These are phyloP conservation scores for Agapostemon virescens DNA, from an alignment of 2,888 invertebrate species.

Conservation along the genomic window DNA sequence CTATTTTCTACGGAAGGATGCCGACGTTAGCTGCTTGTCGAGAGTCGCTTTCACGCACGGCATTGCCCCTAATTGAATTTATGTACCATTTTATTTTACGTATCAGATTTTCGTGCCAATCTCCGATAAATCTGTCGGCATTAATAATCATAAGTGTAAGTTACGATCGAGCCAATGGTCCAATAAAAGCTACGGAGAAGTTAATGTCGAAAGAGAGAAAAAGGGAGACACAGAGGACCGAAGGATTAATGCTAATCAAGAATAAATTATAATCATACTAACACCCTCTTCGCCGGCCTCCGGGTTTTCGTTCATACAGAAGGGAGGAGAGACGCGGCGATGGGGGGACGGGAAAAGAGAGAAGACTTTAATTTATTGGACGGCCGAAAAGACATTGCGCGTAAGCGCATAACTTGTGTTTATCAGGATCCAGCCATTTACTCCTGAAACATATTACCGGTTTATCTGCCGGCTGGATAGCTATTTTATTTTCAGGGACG, in stretches of 20 bases:
- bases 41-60: conserved; percentile 44
- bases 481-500: conserved; percentile 69
- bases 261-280: conserved; percentile 77
- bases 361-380: conserved; percentile 70
- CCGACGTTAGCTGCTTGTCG: conserved; percentile 19
- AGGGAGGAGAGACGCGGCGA: background rate
- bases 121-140: conserved; percentile 78
- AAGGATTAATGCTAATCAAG: conserved; percentile 78
- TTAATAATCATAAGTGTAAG: conserved; percentile 79
- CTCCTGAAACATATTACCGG: conserved; percentile 71
- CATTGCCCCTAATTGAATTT: conserved; percentile 70
- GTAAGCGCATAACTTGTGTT: conserved; percentile 74
- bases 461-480: conserved; percentile 68
- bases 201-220: conserved; percentile 66
- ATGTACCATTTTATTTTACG: conserved; percentile 72
- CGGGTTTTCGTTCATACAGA: conserved; percentile 40
- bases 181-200: conserved; percentile 76
- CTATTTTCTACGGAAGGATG: conserved; percentile 34
- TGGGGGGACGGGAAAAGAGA: background rate
- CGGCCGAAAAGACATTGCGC: conserved; percentile 73
- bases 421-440: conserved; percentile 72
- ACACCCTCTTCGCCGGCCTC: conserved; percentile 52
- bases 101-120: conserved; percentile 73
- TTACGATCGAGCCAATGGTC: conserved; percentile 73
- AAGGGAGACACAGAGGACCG: conserved; percentile 28